Evolutionary conservation across 2,888 invertebrate species (phyloP), one percentile per base, ranked within the genome.

Genomic region (Scrobipalpa atriplicella): DNA sequence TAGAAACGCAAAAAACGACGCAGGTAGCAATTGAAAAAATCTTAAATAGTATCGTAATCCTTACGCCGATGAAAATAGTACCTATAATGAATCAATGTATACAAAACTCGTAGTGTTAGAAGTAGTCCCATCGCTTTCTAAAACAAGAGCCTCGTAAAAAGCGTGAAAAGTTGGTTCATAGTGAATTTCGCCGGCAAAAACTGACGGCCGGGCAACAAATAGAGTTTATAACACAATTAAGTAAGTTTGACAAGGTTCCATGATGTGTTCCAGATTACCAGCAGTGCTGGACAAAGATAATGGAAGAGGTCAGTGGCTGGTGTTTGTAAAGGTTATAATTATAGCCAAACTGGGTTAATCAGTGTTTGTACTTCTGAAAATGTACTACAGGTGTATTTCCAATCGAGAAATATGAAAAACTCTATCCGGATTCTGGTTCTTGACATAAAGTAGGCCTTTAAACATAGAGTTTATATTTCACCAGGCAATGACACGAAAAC

Each of bases 161-260:
- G n/a, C 2, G 47, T n/a, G 47, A n/a, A 47, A 47, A 47, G n/a
- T 47, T 47, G 47, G 47, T 47, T 47, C 47, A 47, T 47, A n/a
- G 47, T 47, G 47, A n/a, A 47, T 16, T 47, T 16, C 5, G n/a
- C n/a, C 5, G 7, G n/a, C 16, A 47, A 47, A 47, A 47, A 47
- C 2, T 8, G n/a, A 47, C n/a, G 10, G 47, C 3, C 47, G n/a
- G 47, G 1, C 16, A 47, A 47, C 47, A n/a, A 47, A 47, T 47
- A 47, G 47, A n/a, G 47, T n/a, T 47, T 47, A 47, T 47, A 47
- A 47, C 47, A 3, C 47, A 47, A 47, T 47, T 47, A 47, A 47
- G 47, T 47, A n/a, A 47, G 47, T 16, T 2, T n/a, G 47, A 47
- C 47, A 47, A 6, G n/a, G 47, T 47, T 47, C 1, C n/a, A 16